Evolutionary conservation across 2,113 vertebrate species (phyloP), one percentile per base, ranked within the genome.

Genomic region (Sporophila hypoxantha): DNA sequence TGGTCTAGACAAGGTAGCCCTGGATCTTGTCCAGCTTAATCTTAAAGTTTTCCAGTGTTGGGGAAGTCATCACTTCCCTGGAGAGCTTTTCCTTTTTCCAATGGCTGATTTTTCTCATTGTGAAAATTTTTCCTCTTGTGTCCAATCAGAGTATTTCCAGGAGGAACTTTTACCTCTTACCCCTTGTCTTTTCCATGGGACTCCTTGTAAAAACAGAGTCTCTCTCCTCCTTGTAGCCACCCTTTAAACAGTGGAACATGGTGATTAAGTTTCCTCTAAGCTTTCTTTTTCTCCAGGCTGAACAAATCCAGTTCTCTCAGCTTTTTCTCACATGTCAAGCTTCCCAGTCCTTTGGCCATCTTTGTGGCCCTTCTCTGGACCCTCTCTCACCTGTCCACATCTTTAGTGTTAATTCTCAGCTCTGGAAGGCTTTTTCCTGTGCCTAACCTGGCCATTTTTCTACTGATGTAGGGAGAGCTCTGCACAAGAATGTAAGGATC

Each of bases 1-100:
- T 0, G 0, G 10, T 46, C 68, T 37, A 37, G 30, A n/a, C 26
- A 79, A 75, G 50, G 55, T 3, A 68, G 15, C 6, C 5, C 14
- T 23, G 8, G 5, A 76, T 15, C 2, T 57, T 66, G 41, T 44
- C 46, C 64, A 50, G 36, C 14, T 39, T 21, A 66, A 66, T 39
- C 12, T 23, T 27, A 27, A 55, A 69, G 22, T 17, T 44, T 23
- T 27, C 46, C 39, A 17, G 0, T 6, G 1, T 0, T 60, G 32
- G 5, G 23, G 34, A 70, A 70, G 39, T 20, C 41, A 50, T 6
- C 39, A 21, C 32, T 76, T 44, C 14, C 29, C 32, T 13, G 7
- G 32, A 25, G 9, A 70, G 14, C 25, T 88, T 49, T 49, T 56
- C 27, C 30, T 88, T 49, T 75, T 49, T 56, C 27, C 34, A 49